Conservation (phyloP, 2,113 vertebrate species). For the Theristicus caerulescens region DNA sequence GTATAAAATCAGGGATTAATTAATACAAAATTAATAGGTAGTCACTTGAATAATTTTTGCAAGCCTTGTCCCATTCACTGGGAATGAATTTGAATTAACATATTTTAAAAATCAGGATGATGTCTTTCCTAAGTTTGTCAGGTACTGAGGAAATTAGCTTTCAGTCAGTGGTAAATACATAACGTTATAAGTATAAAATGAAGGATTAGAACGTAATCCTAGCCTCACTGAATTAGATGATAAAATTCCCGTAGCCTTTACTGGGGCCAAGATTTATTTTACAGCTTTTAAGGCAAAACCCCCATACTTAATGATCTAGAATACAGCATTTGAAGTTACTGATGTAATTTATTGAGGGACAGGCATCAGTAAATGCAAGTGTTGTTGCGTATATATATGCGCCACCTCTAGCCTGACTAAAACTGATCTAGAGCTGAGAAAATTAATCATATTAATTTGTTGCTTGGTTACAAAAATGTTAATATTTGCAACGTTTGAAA, state of each 20-base stretch:
- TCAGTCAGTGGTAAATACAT: neutral
- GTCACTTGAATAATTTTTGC: constrained; percentile 15
- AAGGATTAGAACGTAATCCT: neutral
- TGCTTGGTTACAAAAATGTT: constrained; percentile 49
- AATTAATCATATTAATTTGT: constrained; percentile 16
- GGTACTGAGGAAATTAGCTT: neutral
- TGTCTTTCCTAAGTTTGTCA: neutral
- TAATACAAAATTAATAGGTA: constrained; percentile 4
- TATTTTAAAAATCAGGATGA: neutral
- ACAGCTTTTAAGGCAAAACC: neutral
- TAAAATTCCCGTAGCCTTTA: neutral
- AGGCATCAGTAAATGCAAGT: constrained; percentile 67
- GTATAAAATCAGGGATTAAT: neutral
- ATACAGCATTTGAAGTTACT: neutral
- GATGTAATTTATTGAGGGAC: constrained; percentile 20
- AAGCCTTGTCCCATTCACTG: constrained; percentile 22
- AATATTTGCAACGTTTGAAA: constrained; percentile 52
- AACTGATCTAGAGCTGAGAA: constrained; percentile 40
- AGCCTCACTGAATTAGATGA: neutral
- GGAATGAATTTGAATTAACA: neutral
- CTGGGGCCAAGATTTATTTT: neutral
- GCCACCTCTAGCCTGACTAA: constrained; percentile 38
- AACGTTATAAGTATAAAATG: neutral
- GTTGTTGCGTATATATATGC: neutral
- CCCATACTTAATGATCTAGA: neutral